Evolutionary conservation across 2,888 invertebrate genomes (phyloP).

Genomic region (Drosophila gaucha): DNA sequence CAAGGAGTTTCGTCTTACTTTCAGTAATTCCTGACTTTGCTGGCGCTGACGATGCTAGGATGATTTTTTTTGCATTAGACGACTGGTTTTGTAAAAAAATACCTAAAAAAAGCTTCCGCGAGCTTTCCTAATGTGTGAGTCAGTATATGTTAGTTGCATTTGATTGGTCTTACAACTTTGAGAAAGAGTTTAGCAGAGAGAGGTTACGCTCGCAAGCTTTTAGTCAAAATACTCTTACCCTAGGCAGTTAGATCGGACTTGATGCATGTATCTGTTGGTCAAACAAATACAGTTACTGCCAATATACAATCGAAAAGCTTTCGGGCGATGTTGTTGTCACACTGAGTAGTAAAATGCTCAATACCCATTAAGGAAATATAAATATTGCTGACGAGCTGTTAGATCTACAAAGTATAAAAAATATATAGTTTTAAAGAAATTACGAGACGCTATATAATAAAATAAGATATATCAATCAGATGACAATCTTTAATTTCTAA

Average conservation of each 20-base stretch:
- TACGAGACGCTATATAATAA: too few species aligned
- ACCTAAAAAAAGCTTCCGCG: neutral
- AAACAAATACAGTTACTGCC: neutral
- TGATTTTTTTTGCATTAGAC: neutral
- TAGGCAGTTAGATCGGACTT: neutral
- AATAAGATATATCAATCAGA: too few species aligned
- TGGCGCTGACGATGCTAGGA: neutral
- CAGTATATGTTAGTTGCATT: neutral
- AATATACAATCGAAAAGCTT: neutral
- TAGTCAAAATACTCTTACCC: too few species aligned
- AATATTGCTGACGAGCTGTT: neutral
- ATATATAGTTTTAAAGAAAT: too few species aligned
- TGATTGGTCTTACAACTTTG: too few species aligned
- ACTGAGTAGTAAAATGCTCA: neutral
- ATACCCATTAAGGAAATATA: neutral
- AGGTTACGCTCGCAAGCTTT: neutral
- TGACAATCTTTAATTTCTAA: too few species aligned
- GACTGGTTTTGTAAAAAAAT: neutral
- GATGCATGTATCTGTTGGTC: neutral
- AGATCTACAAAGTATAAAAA: too few species aligned
- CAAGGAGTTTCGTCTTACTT: too few species aligned
- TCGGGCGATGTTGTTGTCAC: neutral
- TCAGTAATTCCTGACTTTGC: neutral
- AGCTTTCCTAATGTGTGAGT: neutral
- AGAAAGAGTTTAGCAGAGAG: neutral